These are phyloP conservation scores for Dromaius novaehollandiae DNA, from an alignment of 2,113 vertebrate species.

Conservation along the genomic window DNA sequence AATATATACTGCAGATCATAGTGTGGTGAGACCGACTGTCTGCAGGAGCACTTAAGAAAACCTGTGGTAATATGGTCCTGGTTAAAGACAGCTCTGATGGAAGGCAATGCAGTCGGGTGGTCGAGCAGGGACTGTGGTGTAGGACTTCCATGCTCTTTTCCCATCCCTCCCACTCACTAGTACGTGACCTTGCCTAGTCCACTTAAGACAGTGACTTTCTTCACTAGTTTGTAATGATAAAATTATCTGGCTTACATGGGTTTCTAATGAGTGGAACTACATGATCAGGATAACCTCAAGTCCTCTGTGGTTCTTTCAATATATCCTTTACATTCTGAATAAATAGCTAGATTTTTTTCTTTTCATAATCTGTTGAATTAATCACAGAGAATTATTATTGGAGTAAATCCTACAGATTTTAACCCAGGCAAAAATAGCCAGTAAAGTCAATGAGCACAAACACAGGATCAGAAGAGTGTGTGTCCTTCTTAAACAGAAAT, in stretches of 20 bases:
- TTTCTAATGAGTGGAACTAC: not conserved
- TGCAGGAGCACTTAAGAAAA: not conserved
- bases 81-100: not conserved
- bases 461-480: not conserved
- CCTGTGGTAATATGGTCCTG: not conserved
- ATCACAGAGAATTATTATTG: not conserved
- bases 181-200: not conserved
- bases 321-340: not conserved
- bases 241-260: not conserved
- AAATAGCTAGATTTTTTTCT: not conserved
- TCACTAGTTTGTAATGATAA: not conserved
- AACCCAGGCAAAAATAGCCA: not conserved
- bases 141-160: not conserved
- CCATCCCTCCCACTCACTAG: not conserved
- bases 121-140: not conserved
- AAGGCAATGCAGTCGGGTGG: not conserved
- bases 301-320: not conserved
- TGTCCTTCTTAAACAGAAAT: not conserved
- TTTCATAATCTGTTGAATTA: not conserved
- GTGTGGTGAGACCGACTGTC: constrained; percentile 4
- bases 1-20: not conserved
- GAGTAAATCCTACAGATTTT: not conserved
- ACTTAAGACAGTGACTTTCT: no score
- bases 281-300: not conserved
- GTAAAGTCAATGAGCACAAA: not conserved